Percentiles rank a stretch among this genome's conserved stretches.
These are phyloP conservation scores for Himalopsyche phryganea DNA, from an alignment of 1,140 invertebrate species.

Conservation along the genomic window DNA sequence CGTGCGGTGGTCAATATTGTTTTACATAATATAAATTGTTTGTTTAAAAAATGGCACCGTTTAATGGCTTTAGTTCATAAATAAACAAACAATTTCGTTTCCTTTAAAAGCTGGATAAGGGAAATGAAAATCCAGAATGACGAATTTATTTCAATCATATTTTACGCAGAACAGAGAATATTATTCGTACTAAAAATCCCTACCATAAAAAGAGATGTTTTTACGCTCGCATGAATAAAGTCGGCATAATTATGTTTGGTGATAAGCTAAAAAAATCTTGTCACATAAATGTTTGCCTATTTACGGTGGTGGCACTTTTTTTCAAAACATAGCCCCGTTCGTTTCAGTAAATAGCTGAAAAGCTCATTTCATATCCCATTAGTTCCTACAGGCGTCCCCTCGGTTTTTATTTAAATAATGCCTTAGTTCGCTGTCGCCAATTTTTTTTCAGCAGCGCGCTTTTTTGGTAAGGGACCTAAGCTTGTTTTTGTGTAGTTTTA, in stretches of 20 bases:
- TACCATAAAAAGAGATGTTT: not conserved
- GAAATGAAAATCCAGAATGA: too few relatives aligned
- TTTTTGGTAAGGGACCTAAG: not conserved
- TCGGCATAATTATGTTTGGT: slow-evolving; percentile 26
- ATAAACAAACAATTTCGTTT: too few relatives aligned
- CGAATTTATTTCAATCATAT: slow-evolving; percentile 1
- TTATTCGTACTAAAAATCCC: not conserved
- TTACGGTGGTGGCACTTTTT: slow-evolving; percentile 18
- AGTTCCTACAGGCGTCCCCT: slow-evolving; percentile 20
- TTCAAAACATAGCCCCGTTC: slow-evolving; percentile 12
- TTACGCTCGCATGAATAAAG: slow-evolving; percentile 17
- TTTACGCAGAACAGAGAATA: not conserved
- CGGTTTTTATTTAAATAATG: slow-evolving; percentile 28
- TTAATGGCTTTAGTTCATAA: too few relatives aligned
- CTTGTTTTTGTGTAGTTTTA: slow-evolving; percentile 3
- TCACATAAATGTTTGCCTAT: slow-evolving; percentile 22
- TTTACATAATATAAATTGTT: too few relatives aligned
- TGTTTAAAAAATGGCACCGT: too few relatives aligned
- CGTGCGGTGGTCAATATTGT: too few relatives aligned
- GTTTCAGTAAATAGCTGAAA: slow-evolving; percentile 30
- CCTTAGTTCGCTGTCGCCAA: slow-evolving; percentile 14
- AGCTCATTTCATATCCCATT: slow-evolving; percentile 33
- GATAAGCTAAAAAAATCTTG: slow-evolving; percentile 31
- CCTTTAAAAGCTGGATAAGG: too few relatives aligned
- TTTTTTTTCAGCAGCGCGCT: slow-evolving; percentile 4